Conservation (phyloP, 2,113 vertebrate genomes). For the Rhagologus leucostigma region DNA sequence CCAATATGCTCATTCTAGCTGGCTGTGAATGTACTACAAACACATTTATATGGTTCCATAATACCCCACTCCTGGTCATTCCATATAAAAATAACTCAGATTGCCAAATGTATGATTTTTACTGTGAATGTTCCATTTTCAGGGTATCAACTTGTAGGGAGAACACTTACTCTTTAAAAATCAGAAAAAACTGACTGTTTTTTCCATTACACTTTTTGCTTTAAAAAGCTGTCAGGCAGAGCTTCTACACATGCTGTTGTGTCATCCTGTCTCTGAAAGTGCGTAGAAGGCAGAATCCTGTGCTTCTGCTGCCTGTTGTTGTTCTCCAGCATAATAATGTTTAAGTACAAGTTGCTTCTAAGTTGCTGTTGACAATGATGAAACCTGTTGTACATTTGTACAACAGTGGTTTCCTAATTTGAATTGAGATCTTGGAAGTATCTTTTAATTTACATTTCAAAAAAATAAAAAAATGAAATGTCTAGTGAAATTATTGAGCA, state of each 20-base stretch:
- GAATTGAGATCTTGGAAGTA: neutral
- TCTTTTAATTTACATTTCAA: neutral
- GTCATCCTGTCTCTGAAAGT: neutral
- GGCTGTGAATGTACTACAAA: neutral
- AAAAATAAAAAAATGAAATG: neutral
- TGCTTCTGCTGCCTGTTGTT: neutral
- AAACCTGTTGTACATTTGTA: neutral
- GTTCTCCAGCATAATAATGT: neutral
- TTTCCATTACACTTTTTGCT: neutral
- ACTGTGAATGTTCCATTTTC: neutral
- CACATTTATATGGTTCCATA: neutral
- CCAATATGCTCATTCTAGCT: neutral
- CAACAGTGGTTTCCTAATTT: neutral
- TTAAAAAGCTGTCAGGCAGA: neutral
- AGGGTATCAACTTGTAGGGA: neutral
- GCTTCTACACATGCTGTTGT: neutral
- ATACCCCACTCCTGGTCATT: neutral
- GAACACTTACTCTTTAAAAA: neutral
- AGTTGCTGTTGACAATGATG: neutral
- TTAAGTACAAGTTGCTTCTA: neutral
- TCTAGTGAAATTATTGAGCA: neutral
- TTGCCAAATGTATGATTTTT: neutral
- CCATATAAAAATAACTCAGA: neutral
- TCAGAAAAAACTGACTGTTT: neutral
- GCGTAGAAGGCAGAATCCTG: neutral